Evolutionary conservation across 2,113 vertebrate genomes (phyloP), one percentile per base, ranked within the genome.

Genomic region (Penelope pileata): DNA sequence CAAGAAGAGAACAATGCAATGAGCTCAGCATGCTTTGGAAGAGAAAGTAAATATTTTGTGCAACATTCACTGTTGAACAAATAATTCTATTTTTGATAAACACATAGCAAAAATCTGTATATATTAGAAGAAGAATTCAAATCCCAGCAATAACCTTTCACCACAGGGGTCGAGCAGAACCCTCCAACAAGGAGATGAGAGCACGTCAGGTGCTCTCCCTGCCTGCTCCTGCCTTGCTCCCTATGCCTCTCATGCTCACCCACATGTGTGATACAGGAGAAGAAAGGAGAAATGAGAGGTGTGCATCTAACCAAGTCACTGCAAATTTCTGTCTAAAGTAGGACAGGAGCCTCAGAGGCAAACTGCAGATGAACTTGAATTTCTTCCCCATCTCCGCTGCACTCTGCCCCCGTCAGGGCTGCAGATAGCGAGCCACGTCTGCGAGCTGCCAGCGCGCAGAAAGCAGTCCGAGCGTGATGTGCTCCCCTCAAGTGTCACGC

Each of bases 31-130:
- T 93, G 76, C 86, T 96, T 95, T 84, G 68, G 60, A 90, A 91
- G 17, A 86, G 69, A 93, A 94, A 90, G 72, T 72, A 95, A 96
- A 93, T 90, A 93, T 95, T 96, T 93, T 93, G 68, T 66, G 79
- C 16, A 2, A 85, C 32, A 72, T 56, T 80, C 68, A 74, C 15
- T 95, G 88, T 56, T 90, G 73, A 83, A 93, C 68, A 93, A 94
- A 76, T 93, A 88, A 93, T 72, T 81, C 82, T 81, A 59, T 86
- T 93, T 91, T 53, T 70, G 9, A 86, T 53, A 95, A 96, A 95
- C 36, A 96, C 91, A 87, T 53, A 79, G 30, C 64, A 68, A 72
- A 48, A 91, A 77, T 80, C 66, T 90, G 73, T 81, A 50, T 80
- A 66, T 58, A 59, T 86, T 74, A 86, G 10, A 17, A 94, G 38